Percentiles rank a stretch among this genome's conserved stretches.
Conservation (phyloP, 2,797 vertebrate genomes). For the Ptychobarbus kaznakovi region DNA sequence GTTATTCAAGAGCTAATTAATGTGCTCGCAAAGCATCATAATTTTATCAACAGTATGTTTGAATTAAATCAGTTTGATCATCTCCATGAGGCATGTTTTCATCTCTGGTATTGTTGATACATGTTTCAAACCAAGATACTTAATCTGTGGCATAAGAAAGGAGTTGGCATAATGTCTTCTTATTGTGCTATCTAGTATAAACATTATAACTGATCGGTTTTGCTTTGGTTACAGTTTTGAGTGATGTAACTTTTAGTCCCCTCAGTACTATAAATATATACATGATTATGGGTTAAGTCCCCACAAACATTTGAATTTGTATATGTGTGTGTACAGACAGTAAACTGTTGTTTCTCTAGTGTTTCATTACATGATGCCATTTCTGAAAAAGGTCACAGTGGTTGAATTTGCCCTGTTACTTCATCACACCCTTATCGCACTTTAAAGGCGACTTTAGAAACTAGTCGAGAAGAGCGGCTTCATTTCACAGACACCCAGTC, state of each 20-base stretch:
- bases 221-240: neutral
- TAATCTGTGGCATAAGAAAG: neutral
- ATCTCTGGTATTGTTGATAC: neutral
- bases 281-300: neutral
- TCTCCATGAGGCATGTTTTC: neutral
- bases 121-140: neutral
- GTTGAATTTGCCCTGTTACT: slow-evolving; percentile 1
- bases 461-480: slow-evolving; percentile 21
- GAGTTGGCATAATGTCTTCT: neutral
- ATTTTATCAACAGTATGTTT: neutral
- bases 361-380: neutral
- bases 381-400: neutral
- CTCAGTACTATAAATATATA: neutral
- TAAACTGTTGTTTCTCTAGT: neutral
- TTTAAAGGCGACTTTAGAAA: slow-evolving; percentile 23
- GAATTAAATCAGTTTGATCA: neutral
- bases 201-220: neutral
- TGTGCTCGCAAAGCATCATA: neutral
- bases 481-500: slow-evolving; percentile 27
- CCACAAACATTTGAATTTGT: neutral
- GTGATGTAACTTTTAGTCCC: neutral
- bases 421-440: neutral
- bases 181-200: neutral
- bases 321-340: neutral
- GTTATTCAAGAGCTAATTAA: neutral